Evolutionary conservation across 2,113 vertebrate species (phyloP).

Genomic region (Fukomys damarensis): DNA sequence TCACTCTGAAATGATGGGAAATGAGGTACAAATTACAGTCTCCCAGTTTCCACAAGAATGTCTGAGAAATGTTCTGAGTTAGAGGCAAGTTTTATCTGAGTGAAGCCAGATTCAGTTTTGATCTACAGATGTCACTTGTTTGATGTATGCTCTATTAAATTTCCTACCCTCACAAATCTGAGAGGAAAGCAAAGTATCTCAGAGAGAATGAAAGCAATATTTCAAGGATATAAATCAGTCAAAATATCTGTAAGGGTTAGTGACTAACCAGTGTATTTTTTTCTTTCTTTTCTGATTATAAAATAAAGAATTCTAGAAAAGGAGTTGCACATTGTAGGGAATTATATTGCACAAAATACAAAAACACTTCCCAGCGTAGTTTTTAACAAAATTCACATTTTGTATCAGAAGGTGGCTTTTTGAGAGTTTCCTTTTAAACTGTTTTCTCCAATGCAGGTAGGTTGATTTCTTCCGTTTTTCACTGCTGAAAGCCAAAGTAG

Average conservation of each 20-base stretch:
- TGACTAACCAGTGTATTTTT: not conserved
- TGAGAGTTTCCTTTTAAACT: not conserved
- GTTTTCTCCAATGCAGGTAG: not conserved
- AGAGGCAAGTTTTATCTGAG: slow-evolving; percentile 52
- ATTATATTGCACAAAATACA: not conserved
- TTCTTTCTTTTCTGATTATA: not conserved
- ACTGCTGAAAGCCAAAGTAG: slow-evolving; percentile 50
- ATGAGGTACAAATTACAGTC: not conserved
- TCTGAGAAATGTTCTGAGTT: not conserved
- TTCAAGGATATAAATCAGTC: slow-evolving; percentile 51
- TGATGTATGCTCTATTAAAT: slow-evolving; percentile 21
- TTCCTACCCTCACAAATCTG: not conserved
- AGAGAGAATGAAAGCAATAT: not conserved
- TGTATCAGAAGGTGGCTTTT: not conserved
- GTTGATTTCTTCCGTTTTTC: slow-evolving; percentile 34
- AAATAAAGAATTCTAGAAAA: slow-evolving; percentile 3
- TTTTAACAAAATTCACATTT: not conserved
- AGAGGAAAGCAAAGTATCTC: not conserved
- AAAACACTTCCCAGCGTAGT: not conserved
- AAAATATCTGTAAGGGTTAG: not conserved
- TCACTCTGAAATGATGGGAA: slow-evolving; percentile 30
- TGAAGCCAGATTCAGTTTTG: slow-evolving; percentile 63
- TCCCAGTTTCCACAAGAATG: slow-evolving; percentile 21
- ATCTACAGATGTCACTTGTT: slow-evolving; percentile 33
- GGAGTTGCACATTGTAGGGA: not conserved